A percentile compares a stretch with the other conserved stretches of the same genome.
Conservation (phyloP, 2,113 vertebrate genomes). For the Arvicanthis niloticus region DNA sequence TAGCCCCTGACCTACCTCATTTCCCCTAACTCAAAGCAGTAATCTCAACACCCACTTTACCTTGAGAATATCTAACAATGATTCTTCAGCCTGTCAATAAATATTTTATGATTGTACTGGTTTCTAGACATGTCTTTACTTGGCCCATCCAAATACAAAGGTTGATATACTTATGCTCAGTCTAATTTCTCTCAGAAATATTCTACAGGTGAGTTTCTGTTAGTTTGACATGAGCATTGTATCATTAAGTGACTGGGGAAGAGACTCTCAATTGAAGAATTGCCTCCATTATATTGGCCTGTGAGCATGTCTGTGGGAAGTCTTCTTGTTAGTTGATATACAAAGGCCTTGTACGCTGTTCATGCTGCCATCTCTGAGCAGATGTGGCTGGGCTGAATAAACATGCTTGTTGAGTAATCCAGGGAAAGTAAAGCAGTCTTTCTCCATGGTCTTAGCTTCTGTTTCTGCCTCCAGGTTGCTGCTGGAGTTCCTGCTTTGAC, state of each 20-base stretch:
- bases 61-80: background rate
- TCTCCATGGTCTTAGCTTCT: background rate
- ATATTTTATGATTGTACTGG: background rate
- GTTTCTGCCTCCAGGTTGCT: background rate
- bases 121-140: background rate
- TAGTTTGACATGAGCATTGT: background rate
- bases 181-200: background rate
- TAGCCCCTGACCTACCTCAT: background rate
- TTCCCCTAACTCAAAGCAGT: background rate
- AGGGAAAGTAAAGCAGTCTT: background rate
- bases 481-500: background rate
- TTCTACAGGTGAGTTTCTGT: background rate
- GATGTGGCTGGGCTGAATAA: background rate
- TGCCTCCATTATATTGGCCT: background rate
- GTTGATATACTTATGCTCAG: fast-evolving
- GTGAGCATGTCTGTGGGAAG: background rate
- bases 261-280: background rate
- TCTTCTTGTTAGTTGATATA: background rate
- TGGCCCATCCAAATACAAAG: background rate
- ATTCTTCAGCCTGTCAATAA: background rate
- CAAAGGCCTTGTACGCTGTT: background rate
- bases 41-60: background rate
- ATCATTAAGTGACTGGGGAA: background rate
- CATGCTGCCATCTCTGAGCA: background rate
- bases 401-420: background rate